Conservation (phyloP, 2,888 invertebrate genomes). For the Dugesia japonica region DNA sequence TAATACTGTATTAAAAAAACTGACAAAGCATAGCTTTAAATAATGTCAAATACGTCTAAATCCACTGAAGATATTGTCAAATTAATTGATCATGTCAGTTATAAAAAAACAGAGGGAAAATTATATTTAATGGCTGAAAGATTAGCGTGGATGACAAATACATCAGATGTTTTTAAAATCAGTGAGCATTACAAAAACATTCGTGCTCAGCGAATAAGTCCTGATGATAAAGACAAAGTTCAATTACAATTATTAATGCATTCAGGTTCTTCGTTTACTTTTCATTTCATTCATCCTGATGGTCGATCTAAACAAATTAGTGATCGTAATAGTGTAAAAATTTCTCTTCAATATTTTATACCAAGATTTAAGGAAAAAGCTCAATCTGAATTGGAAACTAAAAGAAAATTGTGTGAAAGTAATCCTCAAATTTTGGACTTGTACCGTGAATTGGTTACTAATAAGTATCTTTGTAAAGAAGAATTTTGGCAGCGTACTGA, state of each 20-base stretch:
- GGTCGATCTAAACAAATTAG: constrained; percentile 67
- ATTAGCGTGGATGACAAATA: constrained; percentile 81
- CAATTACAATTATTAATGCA: constrained; percentile 88
- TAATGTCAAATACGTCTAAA: background rate
- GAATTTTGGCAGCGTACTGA: constrained; percentile 67
- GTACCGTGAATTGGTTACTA: constrained; percentile 87
- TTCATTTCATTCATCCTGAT: constrained; percentile 79
- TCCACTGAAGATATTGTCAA: constrained; percentile 69
- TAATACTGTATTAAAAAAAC: no score
- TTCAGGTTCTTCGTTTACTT: constrained; percentile 79
- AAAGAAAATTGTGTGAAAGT: constrained; percentile 70
- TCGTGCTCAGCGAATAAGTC: constrained; percentile 84
- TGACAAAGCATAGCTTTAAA: no score
- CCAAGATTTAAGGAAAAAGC: constrained; percentile 75
- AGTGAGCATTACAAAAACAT: constrained; percentile 85
- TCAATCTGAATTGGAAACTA: constrained; percentile 62
- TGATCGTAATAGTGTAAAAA: constrained; percentile 81
- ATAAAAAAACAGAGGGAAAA: constrained; percentile 86
- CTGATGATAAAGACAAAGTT: constrained; percentile 87
- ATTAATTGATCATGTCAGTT: constrained; percentile 75
- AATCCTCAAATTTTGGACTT: constrained; percentile 77
- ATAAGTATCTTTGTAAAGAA: constrained; percentile 80
- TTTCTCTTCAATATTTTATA: constrained; percentile 68
- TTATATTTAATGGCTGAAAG: constrained; percentile 85
- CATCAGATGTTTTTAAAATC: constrained; percentile 72